Percentiles rank a stretch among this genome's conserved stretches.
Evolutionary conservation across 2,888 invertebrate species (phyloP).

Genomic region (Phania funesta): DNA sequence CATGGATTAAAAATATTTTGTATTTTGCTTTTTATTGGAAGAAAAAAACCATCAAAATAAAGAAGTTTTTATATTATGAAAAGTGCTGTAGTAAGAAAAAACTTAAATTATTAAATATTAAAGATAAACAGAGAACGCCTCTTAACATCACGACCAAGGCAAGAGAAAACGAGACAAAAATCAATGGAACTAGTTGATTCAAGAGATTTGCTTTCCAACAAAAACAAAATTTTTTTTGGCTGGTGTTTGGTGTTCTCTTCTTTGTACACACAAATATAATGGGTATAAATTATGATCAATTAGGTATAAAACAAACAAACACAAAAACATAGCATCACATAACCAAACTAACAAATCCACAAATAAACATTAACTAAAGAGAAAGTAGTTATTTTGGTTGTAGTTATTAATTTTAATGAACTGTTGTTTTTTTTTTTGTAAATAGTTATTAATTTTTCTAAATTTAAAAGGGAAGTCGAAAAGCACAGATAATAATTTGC

Average conservation of each 20-base stretch:
- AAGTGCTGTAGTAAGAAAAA: constrained; percentile 43
- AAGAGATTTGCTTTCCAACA: constrained; percentile 1
- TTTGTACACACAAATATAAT: no score
- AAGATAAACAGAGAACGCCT: constrained; percentile 51
- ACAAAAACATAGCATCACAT: no score
- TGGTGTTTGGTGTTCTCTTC: background rate
- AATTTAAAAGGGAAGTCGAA: background rate
- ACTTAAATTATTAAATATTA: constrained; percentile 72
- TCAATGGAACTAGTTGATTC: constrained; percentile 72
- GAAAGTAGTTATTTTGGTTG: no score
- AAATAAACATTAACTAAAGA: no score
- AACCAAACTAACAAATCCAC: no score
- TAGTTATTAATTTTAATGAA: background rate
- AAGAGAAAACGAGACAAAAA: constrained; percentile 69
- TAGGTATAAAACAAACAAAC: no score
- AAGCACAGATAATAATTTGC: no score
- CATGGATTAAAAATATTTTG: constrained; percentile 1
- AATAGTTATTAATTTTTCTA: background rate
- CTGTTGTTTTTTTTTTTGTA: no score
- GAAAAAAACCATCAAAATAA: constrained; percentile 71
- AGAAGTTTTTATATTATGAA: constrained; percentile 51
- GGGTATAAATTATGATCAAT: no score
- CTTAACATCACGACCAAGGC: background rate
- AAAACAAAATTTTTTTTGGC: background rate
- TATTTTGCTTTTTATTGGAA: background rate